These are phyloP conservation scores for Rhynchonycteris naso DNA, from an alignment of 2,797 vertebrate genomes.

Conservation along the genomic window DNA sequence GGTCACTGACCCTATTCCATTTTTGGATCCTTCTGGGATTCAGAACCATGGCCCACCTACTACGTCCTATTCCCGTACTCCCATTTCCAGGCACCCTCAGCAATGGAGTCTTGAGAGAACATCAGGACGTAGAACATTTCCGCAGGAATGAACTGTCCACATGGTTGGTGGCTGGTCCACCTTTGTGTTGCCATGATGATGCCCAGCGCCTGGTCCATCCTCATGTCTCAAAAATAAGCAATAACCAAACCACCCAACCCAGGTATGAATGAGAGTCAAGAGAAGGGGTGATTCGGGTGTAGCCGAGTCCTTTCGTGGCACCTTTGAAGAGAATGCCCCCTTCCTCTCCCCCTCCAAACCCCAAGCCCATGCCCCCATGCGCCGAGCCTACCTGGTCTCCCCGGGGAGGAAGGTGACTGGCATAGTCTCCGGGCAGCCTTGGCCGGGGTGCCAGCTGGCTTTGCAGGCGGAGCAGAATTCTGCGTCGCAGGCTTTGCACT, in stretches of 20 bases:
- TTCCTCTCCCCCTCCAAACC: neutral
- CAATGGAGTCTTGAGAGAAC: neutral
- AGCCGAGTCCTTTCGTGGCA: accelerated
- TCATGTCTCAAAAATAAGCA: neutral
- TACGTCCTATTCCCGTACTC: accelerated
- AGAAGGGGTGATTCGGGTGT: accelerated
- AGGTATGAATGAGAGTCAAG: neutral
- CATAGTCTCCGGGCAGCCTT: conserved; percentile 94
- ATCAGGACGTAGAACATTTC: neutral
- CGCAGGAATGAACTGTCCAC: accelerated
- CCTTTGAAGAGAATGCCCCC: accelerated
- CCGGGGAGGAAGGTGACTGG: conserved; percentile 95
- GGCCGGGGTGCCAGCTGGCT: conserved; percentile 96
- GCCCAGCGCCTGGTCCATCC: accelerated
- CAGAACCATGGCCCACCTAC: no score
- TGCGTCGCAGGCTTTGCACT: conserved; percentile 93
- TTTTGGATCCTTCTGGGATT: neutral
- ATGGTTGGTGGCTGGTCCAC: no score
- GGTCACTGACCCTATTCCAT: accelerated
- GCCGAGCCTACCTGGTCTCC: conserved; percentile 90
- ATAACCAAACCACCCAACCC: no score
- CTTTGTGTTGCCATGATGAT: neutral
- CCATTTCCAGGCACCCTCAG: neutral
- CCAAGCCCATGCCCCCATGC: accelerated
- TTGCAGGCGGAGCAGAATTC: conserved; percentile 98